Evolutionary conservation across 1,140 invertebrate genomes (phyloP).

Genomic region (Pachypsylla venusta): DNA sequence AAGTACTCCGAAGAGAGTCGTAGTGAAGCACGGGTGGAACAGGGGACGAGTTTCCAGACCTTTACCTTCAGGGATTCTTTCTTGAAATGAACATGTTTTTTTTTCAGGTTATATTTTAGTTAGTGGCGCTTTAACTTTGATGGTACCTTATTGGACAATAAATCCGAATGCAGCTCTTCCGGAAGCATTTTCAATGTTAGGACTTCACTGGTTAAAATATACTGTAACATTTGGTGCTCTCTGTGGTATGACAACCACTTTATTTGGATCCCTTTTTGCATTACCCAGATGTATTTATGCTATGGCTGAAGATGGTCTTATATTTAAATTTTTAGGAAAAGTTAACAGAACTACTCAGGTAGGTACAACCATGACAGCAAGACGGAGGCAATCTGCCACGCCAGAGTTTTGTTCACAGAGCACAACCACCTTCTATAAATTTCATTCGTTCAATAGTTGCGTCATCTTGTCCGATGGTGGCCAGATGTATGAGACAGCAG

Average conservation of each 20-base stretch:
- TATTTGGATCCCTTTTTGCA: constrained; percentile 70
- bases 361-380: neutral
- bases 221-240: constrained; percentile 73
- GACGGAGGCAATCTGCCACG: neutral
- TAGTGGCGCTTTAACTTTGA: constrained; percentile 60
- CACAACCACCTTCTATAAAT: neutral
- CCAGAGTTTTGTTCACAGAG: neutral
- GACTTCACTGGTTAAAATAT: constrained; percentile 71
- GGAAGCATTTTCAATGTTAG: constrained; percentile 57
- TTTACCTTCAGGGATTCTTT: too few species aligned
- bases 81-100: constrained; percentile 27
- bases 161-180: constrained; percentile 61
- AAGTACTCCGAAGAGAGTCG: too few species aligned
- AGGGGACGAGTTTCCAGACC: too few species aligned
- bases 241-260: constrained; percentile 75
- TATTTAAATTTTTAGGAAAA: constrained; percentile 62
- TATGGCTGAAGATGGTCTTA: constrained; percentile 74
- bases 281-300: constrained; percentile 71
- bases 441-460: too few species aligned
- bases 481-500: too few species aligned
- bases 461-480: too few species aligned
- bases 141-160: constrained; percentile 59
- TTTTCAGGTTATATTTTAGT: constrained; percentile 52
- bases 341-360: constrained; percentile 57
- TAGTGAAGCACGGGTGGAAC: too few species aligned